A percentile compares a stretch with the other conserved stretches of the same genome.
Conservation (phyloP, 2,113 vertebrate species). For the Notarius lentiginosus region DNA sequence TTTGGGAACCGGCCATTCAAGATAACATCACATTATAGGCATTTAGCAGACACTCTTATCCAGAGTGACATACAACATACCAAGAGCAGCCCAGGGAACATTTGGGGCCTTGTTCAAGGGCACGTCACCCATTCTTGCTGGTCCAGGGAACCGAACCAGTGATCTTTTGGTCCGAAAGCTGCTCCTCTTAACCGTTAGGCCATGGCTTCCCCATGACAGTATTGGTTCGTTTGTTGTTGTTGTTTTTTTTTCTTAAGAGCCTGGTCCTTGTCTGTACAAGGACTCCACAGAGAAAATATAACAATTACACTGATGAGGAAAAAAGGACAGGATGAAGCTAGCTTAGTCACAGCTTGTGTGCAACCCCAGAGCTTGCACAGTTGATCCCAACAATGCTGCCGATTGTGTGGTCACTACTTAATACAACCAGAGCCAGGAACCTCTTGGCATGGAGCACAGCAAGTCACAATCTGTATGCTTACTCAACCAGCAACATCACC, state of each 20-base stretch:
- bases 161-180: too few relatives aligned
- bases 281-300: not conserved
- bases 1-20: not conserved
- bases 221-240: too few relatives aligned
- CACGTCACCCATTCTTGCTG: too few relatives aligned
- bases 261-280: not conserved
- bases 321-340: slow-evolving; percentile 25
- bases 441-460: slow-evolving; percentile 14
- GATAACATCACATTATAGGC: not conserved
- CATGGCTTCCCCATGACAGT: too few relatives aligned
- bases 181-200: too few relatives aligned
- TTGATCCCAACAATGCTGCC: slow-evolving; percentile 45
- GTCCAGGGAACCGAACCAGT: too few relatives aligned
- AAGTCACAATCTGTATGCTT: slow-evolving; percentile 41
- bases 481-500: slow-evolving; percentile 28
- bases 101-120: too few relatives aligned
- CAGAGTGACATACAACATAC: too few relatives aligned
- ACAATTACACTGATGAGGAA: slow-evolving; percentile 10
- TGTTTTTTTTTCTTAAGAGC: not conserved
- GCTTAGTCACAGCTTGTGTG: not conserved
- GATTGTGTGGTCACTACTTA: slow-evolving; percentile 39
- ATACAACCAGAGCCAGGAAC: slow-evolving; percentile 1
- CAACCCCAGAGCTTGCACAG: slow-evolving; percentile 6
- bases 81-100: too few relatives aligned
- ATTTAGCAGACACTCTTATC: too few relatives aligned